phyloP scores from a whole-genome alignment of 2,888 invertebrate species.

The Melanostoma mellinum region DNA sequence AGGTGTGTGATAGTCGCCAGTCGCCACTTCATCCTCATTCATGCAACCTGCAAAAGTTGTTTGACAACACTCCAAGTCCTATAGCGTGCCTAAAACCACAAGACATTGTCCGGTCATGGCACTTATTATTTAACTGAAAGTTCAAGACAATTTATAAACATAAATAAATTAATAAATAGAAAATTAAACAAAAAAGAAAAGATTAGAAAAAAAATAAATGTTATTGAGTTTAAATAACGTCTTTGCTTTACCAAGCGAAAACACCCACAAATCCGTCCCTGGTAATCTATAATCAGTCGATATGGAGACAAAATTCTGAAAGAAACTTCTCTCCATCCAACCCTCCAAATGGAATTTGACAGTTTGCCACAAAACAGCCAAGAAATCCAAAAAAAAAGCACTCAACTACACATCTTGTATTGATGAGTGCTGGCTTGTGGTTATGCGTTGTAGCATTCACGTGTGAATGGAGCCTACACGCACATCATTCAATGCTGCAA shows the following conservation, averaged over 20 bases:
- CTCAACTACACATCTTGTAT: conserved; percentile 17
- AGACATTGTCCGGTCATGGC: no score
- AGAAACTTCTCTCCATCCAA: conserved; percentile 21
- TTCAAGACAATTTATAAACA: no score
- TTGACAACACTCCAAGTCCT: no score
- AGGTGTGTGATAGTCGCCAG: no score
- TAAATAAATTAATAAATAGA: no score
- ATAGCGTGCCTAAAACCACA: no score
- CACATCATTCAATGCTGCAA: conserved; percentile 65
- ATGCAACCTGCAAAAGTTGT: no score
- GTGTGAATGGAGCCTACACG: conserved; percentile 72
- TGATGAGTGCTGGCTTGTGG: not conserved
- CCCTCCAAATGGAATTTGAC: conserved; percentile 60
- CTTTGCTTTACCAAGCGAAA: not conserved
- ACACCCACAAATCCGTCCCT: not conserved
- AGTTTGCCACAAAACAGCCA: conserved; percentile 31
- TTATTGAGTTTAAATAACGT: not conserved
- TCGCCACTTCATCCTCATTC: no score
- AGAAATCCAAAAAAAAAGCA: conserved; percentile 5
- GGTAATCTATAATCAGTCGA: conserved; percentile 10
- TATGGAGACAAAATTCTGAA: conserved; percentile 12
- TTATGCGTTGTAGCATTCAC: conserved; percentile 13
- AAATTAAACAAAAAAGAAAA: no score
- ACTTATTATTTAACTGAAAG: no score
- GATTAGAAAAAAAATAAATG: no score